Evolutionary conservation across 1,140 invertebrate species (phyloP).

Genomic region (Bombus terrestris): DNA sequence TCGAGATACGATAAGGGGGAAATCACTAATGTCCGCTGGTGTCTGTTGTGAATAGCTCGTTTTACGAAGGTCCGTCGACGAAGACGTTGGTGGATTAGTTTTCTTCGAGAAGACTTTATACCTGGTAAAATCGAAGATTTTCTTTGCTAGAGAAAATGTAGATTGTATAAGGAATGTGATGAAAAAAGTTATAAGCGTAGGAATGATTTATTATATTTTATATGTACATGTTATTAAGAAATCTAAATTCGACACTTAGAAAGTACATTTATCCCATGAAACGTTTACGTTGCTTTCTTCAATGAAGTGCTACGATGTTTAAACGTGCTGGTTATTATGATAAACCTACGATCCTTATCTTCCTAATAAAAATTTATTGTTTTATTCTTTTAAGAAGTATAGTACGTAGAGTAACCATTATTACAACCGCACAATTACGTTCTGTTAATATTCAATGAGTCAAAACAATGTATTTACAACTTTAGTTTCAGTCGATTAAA

Average conservation of each 20-base stretch:
- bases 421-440: neutral
- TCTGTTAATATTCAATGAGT: neutral
- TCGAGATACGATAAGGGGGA: conserved; percentile 59
- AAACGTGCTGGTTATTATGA: neutral
- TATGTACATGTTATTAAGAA: too few species aligned
- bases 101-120: neutral
- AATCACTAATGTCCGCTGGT: conserved; percentile 56
- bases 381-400: neutral
- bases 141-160: too few species aligned
- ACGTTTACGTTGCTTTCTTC: too few species aligned
- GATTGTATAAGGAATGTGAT: too few species aligned
- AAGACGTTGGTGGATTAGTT: neutral
- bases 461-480: neutral
- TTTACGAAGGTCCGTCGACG: neutral
- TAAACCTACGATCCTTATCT: too few species aligned
- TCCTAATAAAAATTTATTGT: too few species aligned
- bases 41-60: conserved; percentile 26
- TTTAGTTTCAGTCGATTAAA: neutral
- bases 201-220: neutral
- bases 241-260: too few species aligned
- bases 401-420: neutral
- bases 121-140: neutral
- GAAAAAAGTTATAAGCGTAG: too few species aligned
- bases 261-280: too few species aligned
- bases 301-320: neutral